phyloP scores from a whole-genome alignment of 2,113 vertebrate species.

The Gallinago media region DNA sequence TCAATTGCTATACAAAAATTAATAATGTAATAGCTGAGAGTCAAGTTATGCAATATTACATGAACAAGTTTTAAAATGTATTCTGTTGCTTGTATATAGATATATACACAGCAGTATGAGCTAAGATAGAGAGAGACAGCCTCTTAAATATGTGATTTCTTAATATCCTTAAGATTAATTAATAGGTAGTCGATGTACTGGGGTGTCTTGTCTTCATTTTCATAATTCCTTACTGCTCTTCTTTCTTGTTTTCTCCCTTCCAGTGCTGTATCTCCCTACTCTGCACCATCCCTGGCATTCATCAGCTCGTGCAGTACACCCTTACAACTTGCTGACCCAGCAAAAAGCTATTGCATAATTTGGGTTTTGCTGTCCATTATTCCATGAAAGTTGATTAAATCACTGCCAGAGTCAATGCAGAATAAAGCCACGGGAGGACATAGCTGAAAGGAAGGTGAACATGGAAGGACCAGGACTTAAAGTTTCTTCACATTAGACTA shows the following conservation, averaged over 20 bases:
- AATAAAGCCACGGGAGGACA: neutral
- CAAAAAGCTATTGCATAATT: neutral
- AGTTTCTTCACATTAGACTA: neutral
- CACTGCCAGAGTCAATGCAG: neutral
- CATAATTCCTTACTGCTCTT: neutral
- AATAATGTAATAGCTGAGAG: neutral
- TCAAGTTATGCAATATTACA: neutral
- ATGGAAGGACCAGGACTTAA: neutral
- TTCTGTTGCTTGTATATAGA: neutral
- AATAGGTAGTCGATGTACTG: neutral
- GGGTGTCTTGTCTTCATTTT: neutral
- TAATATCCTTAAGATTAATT: neutral
- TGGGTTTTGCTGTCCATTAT: neutral
- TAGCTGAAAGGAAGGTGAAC: neutral
- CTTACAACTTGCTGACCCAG: neutral
- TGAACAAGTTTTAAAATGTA: neutral
- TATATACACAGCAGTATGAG: neutral
- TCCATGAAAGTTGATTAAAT: neutral
- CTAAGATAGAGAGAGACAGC: neutral
- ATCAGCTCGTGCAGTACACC: neutral
- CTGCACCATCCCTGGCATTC: neutral
- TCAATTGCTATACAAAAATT: neutral
- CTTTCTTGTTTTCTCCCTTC: neutral
- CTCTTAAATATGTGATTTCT: neutral
- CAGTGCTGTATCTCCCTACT: neutral